A percentile compares a stretch with the other conserved stretches of the same genome.
These are phyloP conservation scores for Cochlearius cochlearius DNA, from an alignment of 2,113 vertebrate species.

Conservation along the genomic window DNA sequence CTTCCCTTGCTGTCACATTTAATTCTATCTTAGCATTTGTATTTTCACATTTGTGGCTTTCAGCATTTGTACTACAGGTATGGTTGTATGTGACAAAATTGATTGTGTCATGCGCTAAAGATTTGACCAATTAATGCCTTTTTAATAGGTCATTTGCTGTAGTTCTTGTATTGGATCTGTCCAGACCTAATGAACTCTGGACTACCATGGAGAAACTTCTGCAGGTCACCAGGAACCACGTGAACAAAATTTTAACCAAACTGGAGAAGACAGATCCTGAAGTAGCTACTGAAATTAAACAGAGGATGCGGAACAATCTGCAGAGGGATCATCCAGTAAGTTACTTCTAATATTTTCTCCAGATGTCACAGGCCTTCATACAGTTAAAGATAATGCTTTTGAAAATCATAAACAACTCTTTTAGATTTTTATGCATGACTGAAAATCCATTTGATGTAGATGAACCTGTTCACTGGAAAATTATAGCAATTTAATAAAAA, in stretches of 20 bases:
- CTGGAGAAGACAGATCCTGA: slow-evolving; percentile 76
- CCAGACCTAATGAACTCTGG: slow-evolving; percentile 90
- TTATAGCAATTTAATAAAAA: slow-evolving; percentile 79
- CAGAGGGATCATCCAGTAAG: slow-evolving; percentile 91
- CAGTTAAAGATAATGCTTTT: slow-evolving; percentile 63
- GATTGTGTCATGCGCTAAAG: not conserved
- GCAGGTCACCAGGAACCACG: slow-evolving; percentile 76
- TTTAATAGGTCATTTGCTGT: slow-evolving; percentile 82
- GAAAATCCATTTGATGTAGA: slow-evolving; percentile 73
- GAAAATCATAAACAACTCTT: slow-evolving; percentile 67
- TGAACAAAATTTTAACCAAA: slow-evolving; percentile 78
- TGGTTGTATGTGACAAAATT: not conserved
- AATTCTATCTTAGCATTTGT: not conserved
- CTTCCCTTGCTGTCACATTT: not conserved
- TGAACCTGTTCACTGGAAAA: slow-evolving; percentile 79
- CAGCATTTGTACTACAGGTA: not conserved
- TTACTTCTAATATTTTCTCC: slow-evolving; percentile 53
- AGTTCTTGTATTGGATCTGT: slow-evolving; percentile 91
- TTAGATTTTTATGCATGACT: slow-evolving; percentile 75
- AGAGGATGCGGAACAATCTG: slow-evolving; percentile 69
- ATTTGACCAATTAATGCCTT: not conserved
- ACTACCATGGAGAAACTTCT: slow-evolving; percentile 87
- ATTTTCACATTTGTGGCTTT: not conserved
- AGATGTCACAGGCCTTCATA: slow-evolving; percentile 39
- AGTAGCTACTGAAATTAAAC: slow-evolving; percentile 74